Evolutionary conservation across 2,113 vertebrate species (phyloP), one percentile per base, ranked within the genome.

Genomic region (Peucedramus taeniatus): DNA sequence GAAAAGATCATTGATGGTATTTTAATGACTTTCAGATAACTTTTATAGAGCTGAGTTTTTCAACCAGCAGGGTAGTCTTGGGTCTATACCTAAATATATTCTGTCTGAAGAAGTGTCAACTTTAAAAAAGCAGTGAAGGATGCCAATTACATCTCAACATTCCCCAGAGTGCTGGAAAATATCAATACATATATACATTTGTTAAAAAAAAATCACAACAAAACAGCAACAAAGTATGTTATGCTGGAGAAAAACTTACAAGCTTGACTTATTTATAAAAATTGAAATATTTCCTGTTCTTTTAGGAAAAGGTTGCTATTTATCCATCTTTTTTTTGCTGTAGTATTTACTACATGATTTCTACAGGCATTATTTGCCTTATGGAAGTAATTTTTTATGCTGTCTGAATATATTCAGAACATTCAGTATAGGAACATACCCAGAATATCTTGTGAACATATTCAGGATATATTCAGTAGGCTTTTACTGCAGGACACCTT

Each of bases 21-120:
- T 70, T 71, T 76, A 93, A 64, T 74, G 70, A 87, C 95, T 91
- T 97, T 83, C 81, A 94, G 74, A 75, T 56, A 94, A 90, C 51
- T 90, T 95, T 78, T 64, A 78, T 42, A 88, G 7, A 70, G 76
- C 39, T 89, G 69, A 88, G 79, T 28, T 74, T 91, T 96, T 80
- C 51, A 70, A 56, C 35, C 71, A 95, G 64, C 42, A 49, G 50
- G 39, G 30, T 56, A 83, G 64, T 83, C 75, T 74, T 80, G 85
- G 47, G 82, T 77, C 75, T 66, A 75, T 75, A 93, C 5, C 51
- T 83, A 89, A 91, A 93, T 94, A 83, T 68, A 83, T 70, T 83
- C 71, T 81, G 9, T 65, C 47, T 83, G 54, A 86, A 86, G 63
- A 69, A 93, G 66, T 68, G 66, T 93, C 66, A 83, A 26, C 78